Base-by-base conservation (phyloP, 2,797 vertebrate genomes). In the Xenops minutus region DNA sequence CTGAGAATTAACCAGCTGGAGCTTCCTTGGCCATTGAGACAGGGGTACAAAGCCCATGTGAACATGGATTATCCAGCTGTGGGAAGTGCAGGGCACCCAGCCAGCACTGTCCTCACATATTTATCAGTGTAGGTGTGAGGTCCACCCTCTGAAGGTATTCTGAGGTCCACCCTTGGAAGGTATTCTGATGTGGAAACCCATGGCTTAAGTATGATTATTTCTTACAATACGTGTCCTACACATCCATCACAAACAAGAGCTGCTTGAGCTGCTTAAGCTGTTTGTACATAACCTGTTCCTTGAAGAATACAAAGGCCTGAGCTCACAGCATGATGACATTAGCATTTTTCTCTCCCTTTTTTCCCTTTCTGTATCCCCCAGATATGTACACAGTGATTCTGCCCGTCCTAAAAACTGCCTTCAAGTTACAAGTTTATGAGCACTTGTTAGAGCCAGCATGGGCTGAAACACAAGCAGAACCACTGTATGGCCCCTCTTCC, bases 131-230 rank as follows among this genome's bases (percentile, higher is more conserved):
- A 71, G 76, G 37, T 55, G 59, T 59, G 63, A 89, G 89, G 71
- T 66, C 67, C 79, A 39, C 67, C 78, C 89, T 89, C 36, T 9
- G 34, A 7, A 86, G 56, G 49, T 34, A 90, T 84, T 20, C 52
- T 44, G 49, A 88, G 80, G 76, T 62, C 73, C 77, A 43, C 73
- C 80, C 88, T 84, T 29, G 4, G 14, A 56, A 90, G 61, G 49
- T 21, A 84, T 90, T 67, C 69, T 34, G 37, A 54, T 84, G 62
- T 75, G 71, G 69, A 94, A 94, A 81, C 34, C 59, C 12, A 34
- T 6, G 37, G 44, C 76, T 75, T 64, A 59, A 34, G 14, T 32
- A 12, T 2, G 22, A 24, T 44, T 49, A 36, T 84, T 83, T 71
- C 26, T 4, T n/a, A 73, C 14, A 21, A 49, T 17, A 46, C 2